Base-by-base conservation (phyloP, 1,140 invertebrate genomes). In the Tetraneura akinire region DNA sequence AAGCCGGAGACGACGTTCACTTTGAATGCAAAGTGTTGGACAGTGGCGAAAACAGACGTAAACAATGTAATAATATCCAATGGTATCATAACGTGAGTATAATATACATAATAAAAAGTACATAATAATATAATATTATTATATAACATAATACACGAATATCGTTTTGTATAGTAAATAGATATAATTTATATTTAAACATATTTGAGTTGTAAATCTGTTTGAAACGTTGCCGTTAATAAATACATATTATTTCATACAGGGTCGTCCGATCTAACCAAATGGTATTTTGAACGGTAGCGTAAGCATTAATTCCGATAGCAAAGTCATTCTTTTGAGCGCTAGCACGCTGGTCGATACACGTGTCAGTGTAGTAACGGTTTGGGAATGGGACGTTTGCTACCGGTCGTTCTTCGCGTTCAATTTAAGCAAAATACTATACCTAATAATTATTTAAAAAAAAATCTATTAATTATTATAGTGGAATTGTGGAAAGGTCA, bases 1-100 rank as follows among this genome's bases (percentile, higher is more conserved):
- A 94, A 87, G 93, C 95, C 87, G 93, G 94, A 53, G 94, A 96
- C 83, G 94, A 96, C 86, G 93, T 96, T 57, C 96, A 95, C 87
- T 95, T 96, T 86, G 94, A 96, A 86, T 96, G 94, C 86, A 57
- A 55, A 11, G 37, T 78, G 16, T 62, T 57, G 16, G 37, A 60
- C 14, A 37, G 55, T 13, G 23, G 55, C n/a, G 73, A 51, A 10
- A 37, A 37, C 21, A 42, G 16, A 18, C 18, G 55, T 11, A 55
- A 42, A 29, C 29, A 60, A 45, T 55, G 74, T 3, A 78, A 78
- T 60, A 29, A 14, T 16, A 60, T 78, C 0, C 55, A 78, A 60
- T 78, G 74, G 74, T 78, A 78, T 47, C 74, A 78, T 37, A 42
- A 78, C 10, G 74, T 78, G 11, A 78, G 74, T 62, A 18, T 2